Evolutionary conservation across 2,888 invertebrate genomes (phyloP), one percentile per base, ranked within the genome.

Genomic region (Coelogynopora nodosa): DNA sequence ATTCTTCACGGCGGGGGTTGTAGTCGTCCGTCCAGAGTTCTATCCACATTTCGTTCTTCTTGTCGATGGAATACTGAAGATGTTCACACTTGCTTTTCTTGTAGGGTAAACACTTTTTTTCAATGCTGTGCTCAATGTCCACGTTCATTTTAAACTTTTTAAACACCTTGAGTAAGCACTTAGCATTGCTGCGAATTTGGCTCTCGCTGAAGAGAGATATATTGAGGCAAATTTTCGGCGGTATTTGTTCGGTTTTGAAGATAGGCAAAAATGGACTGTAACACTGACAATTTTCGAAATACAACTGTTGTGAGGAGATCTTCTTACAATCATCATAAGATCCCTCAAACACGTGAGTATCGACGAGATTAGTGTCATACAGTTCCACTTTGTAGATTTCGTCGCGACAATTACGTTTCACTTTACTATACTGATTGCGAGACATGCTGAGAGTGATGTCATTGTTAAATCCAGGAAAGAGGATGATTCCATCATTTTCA

Each of bases 231-330:
- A 86, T 81, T 28, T 31, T 27, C 5, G 82, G 84, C 0, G 80
- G 80, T 28, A 74, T 82, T n/a, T 29, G 74, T 29, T 5, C 0
- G 30, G 26, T 86, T 30, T 86, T 86, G 80, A 28, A 82, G 23
- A 86, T 27, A n/a, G 86, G 86, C 23, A 86, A 27, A 31, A 86
- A 86, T 1, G 86, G 82, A 82, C 26, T 86, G 86, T 86, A 86
- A 30, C 86, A 86, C 23, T 86, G 67, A 27, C 86, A 86, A 2
- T 30, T n/a, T 82, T 80, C 30, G 1, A 86, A 30, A 31, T 82
- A 86, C 0, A 31, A 1, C 31, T 86, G 0, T 31, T 86, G 86
- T 10, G 80, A 80, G 82, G 30, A 5, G 30, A 82, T 30, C n/a
- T 86, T 29, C 27, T 86, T 86, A 86, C 86, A 86, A 26, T 86